Base-by-base conservation (phyloP, 2,888 invertebrate species). In the Machimus rusticus region DNA sequence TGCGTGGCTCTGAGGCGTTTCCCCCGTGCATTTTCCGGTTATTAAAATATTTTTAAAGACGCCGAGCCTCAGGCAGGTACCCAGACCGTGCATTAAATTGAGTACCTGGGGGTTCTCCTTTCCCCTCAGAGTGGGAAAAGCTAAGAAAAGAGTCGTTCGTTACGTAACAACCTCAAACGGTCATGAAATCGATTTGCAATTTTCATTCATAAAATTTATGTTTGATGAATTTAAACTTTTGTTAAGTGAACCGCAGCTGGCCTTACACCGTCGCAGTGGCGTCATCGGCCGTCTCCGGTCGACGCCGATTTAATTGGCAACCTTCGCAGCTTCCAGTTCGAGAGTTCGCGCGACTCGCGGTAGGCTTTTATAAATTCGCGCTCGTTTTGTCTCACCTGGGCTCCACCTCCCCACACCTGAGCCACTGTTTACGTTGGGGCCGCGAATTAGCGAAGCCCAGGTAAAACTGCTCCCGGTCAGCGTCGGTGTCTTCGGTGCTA, bases 201-300 rank as follows among this genome's bases (percentile, higher is more conserved):
- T 87, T 87, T 87, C 87, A 87, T 87, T 87, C 87, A 87, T 87
- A 84, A 87, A 85, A 57, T 87, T 87, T 55, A 85, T 85, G 76
- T 84, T 87, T 86, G 51, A 51, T 86, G 51, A 86, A 76, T 86
- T 74, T 39, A 19, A 84, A 43, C 84, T 84, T 74, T 51, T 81
- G 81, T 51, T 81, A 55, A 28, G 51, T 74, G 84, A 66, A 39
- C 51, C n/a, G 84, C 84, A 84, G 39, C 39, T 66, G 84, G 28
- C 84, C 84, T 84, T 84, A 66, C 82, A 31, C 51, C n/a, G 55
- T n/a, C 34, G 1, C 23, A 66, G 66, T 66, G 19, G 66, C 28
- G 23, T 66, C 66, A 66, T 51, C 51, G 46, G 14, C 57, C 5
- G 23, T 39, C 39, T 39, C 39, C 39, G 39, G 39, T 39, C 23